Conservation (phyloP, 1,140 invertebrate genomes). For the Ridgeia piscesae region DNA sequence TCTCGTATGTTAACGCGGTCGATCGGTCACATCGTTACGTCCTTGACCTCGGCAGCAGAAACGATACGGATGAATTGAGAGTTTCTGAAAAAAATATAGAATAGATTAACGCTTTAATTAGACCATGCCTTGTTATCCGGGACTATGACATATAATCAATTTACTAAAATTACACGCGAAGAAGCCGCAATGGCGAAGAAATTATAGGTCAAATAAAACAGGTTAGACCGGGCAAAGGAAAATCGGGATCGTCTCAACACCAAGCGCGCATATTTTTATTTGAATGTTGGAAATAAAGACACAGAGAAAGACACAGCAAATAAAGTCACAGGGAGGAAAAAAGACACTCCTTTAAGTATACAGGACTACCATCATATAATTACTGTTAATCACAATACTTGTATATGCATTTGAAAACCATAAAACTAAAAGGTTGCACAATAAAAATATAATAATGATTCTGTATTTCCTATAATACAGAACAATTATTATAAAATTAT, state of each 20-base stretch:
- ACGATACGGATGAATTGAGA: conserved; percentile 5
- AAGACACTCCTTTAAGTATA: too few relatives aligned
- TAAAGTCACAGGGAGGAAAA: too few relatives aligned
- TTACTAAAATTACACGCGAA: neutral
- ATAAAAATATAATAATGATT: too few relatives aligned
- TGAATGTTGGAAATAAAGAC: neutral
- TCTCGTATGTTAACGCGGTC: conserved; percentile 3
- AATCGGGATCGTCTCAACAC: neutral
- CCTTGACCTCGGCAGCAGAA: neutral
- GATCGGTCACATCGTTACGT: conserved; percentile 3
- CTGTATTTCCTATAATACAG: too few relatives aligned
- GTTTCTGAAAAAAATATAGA: neutral
- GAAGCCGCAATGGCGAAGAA: neutral
- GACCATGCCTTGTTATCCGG: neutral
- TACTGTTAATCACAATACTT: too few relatives aligned
- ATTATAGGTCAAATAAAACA: neutral
- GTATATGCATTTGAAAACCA: too few relatives aligned
- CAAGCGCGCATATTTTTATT: neutral
- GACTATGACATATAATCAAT: neutral
- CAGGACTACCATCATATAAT: too few relatives aligned
- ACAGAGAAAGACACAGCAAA: too few relatives aligned
- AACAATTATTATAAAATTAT: too few relatives aligned
- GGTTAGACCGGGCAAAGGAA: neutral
- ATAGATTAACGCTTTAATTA: neutral
- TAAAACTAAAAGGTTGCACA: too few relatives aligned